These are phyloP conservation scores for Lerista edwardsae DNA, from an alignment of 2,797 vertebrate genomes.

Conservation along the genomic window DNA sequence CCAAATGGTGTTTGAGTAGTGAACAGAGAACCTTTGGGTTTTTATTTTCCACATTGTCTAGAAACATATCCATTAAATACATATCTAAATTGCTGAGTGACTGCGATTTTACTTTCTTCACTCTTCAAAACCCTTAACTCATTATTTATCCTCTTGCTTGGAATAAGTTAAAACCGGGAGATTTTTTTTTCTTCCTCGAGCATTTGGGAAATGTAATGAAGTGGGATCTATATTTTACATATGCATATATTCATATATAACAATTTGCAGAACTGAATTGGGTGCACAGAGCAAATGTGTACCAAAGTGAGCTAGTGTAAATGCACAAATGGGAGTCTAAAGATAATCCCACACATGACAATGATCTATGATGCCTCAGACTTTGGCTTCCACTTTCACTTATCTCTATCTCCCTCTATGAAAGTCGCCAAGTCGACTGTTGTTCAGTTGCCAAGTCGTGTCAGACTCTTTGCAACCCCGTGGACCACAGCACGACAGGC, in stretches of 20 bases:
- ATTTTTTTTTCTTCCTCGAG: neutral
- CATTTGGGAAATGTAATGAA: constrained; percentile 13
- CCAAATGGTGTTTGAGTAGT: neutral
- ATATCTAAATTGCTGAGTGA: neutral
- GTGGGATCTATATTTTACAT: neutral
- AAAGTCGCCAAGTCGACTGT: too few species aligned
- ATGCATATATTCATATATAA: neutral
- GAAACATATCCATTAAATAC: neutral
- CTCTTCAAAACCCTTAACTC: neutral
- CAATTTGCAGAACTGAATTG: neutral
- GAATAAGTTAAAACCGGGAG: neutral
- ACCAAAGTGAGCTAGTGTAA: neutral
- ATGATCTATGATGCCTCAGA: neutral
- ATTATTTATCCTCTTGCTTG: neutral
- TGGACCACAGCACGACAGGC: too few species aligned
- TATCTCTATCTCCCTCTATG: neutral
- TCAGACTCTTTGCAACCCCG: too few species aligned
- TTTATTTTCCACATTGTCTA: neutral
- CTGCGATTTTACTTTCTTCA: neutral
- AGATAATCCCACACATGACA: too few species aligned
- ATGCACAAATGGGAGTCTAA: neutral
- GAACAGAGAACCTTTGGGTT: neutral
- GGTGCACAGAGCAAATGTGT: too few species aligned
- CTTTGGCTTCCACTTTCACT: neutral
- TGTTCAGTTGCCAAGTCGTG: too few species aligned